Conservation (phyloP, 92 coral and sea anemone genomes). For the Phymanthus crucifer region DNA sequence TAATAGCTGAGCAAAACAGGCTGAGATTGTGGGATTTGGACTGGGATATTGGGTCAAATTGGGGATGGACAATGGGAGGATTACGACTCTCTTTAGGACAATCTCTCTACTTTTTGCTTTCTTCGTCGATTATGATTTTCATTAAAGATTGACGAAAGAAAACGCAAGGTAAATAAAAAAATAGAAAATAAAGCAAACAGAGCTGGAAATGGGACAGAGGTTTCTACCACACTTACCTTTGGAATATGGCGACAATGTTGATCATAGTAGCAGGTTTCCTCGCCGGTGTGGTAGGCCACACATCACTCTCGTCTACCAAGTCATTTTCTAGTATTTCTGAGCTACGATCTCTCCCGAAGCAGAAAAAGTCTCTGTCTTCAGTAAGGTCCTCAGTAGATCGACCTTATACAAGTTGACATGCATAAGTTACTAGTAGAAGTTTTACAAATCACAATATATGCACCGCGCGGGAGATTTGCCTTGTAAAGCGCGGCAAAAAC, state of each 20-base stretch:
- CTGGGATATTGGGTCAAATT: too few species aligned
- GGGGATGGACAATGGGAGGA: too few species aligned
- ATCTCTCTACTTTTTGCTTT: too few species aligned
- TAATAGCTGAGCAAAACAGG: too few species aligned
- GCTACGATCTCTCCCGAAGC: constrained; percentile 22
- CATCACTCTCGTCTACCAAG: not conserved
- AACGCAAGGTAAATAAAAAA: too few species aligned
- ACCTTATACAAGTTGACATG: constrained; percentile 8
- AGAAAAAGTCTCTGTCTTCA: constrained; percentile 13
- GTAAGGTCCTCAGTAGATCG: constrained; percentile 7
- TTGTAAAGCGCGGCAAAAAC: not conserved
- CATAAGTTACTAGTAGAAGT: not conserved
- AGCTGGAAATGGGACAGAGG: too few species aligned
- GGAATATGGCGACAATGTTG: constrained; percentile 24
- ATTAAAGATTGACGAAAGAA: too few species aligned
- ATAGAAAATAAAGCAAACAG: too few species aligned
- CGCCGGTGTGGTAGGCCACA: constrained; percentile 22
- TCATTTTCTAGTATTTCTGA: not conserved
- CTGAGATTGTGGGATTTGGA: too few species aligned
- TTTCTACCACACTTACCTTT: constrained; percentile 4
- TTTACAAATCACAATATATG: not conserved
- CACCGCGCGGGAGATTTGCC: not conserved
- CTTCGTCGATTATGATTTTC: too few species aligned
- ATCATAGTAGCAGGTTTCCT: constrained; percentile 23
- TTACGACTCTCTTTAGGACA: too few species aligned